These are phyloP conservation scores for Candoia aspera DNA, from an alignment of 2,113 vertebrate species.

Conservation along the genomic window DNA sequence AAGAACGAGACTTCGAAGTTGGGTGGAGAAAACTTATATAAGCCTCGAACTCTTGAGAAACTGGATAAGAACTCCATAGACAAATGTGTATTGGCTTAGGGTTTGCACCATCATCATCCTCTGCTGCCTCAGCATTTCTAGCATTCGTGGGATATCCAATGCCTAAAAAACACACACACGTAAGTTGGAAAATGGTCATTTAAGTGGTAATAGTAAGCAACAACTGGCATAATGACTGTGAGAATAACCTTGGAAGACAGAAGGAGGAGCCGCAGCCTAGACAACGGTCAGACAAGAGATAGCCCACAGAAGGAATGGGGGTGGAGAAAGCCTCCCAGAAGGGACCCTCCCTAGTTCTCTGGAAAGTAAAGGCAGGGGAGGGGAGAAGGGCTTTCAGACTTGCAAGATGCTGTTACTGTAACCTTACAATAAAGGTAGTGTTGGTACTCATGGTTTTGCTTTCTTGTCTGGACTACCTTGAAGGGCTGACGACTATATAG, in stretches of 20 bases:
- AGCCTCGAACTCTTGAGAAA: constrained; percentile 94
- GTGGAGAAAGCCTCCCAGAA: background rate
- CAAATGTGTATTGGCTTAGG: constrained; percentile 91
- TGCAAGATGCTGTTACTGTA: background rate
- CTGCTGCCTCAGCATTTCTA: constrained; percentile 86
- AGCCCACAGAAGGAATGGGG: background rate
- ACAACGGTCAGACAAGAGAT: background rate
- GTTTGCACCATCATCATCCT: constrained; percentile 99
- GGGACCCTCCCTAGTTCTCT: background rate
- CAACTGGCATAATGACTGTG: background rate
- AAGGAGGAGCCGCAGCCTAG: background rate
- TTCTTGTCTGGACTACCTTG: background rate
- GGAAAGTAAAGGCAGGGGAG: background rate
- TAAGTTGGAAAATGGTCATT: constrained; percentile 3
- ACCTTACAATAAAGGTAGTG: background rate
- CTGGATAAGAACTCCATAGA: constrained; percentile 94
- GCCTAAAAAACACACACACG: constrained; percentile 69
- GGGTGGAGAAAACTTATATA: constrained; percentile 75
- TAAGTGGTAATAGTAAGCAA: background rate
- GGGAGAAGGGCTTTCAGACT: background rate
- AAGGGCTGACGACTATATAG: background rate
- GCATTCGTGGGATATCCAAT: constrained; percentile 85
- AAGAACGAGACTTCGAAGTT: constrained; percentile 17
- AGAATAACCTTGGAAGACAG: background rate
- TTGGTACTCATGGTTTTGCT: background rate